Conservation (phyloP, 2,797 vertebrate species). For the Orestias chungarensis region DNA sequence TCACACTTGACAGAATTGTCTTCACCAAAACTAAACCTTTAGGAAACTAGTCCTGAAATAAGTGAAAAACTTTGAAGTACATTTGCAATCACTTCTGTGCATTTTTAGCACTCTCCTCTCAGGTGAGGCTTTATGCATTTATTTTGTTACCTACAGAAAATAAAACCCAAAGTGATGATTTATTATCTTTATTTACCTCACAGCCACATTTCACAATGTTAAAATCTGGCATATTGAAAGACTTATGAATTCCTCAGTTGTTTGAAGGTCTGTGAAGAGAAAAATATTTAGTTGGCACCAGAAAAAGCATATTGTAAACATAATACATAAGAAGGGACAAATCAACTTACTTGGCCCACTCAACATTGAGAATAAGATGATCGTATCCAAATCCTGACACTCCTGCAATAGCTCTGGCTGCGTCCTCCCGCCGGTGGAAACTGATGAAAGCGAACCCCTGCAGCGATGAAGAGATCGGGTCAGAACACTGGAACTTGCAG, state of each 20-base stretch:
- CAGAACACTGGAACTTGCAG: neutral
- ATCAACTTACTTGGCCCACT: constrained; percentile 95
- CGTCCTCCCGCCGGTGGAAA: constrained; percentile 95
- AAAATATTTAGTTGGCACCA: neutral
- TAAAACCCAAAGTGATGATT: neutral
- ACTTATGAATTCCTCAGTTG: constrained; percentile 72
- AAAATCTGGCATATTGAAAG: constrained; percentile 57
- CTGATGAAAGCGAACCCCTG: constrained; percentile 98
- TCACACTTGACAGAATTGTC: too few species aligned
- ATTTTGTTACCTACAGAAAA: too few species aligned
- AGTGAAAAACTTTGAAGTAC: too few species aligned
- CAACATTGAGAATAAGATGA: constrained; percentile 97
- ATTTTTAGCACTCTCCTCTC: too few species aligned
- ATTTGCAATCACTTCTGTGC: too few species aligned
- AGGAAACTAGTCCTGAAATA: too few species aligned
- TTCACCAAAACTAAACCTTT: too few species aligned
- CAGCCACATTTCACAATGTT: constrained; percentile 49
- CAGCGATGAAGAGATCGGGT: neutral
- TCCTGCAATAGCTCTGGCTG: constrained; percentile 90
- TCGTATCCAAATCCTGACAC: constrained; percentile 97
- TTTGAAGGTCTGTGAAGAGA: constrained; percentile 81
- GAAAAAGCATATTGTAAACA: neutral
- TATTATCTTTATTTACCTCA: constrained; percentile 67
- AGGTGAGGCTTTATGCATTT: too few species aligned
- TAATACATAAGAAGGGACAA: neutral